A percentile compares a stretch with the other conserved stretches of the same genome.
phyloP scores from a whole-genome alignment of 2,888 invertebrate species.

The Gisinianus flammeolus region DNA sequence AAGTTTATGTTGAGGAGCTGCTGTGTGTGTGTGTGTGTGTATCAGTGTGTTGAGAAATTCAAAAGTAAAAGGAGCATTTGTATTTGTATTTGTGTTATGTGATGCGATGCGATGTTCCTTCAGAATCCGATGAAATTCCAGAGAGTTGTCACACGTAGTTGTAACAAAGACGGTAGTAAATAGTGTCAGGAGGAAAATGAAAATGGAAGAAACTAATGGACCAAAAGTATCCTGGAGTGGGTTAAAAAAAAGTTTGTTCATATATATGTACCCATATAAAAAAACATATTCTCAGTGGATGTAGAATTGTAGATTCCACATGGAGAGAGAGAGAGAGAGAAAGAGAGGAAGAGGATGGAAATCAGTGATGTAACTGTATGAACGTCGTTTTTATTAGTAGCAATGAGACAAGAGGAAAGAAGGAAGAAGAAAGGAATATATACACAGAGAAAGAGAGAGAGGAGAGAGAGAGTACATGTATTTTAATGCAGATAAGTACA shows the following conservation, averaged over 20 bases:
- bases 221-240: constrained; percentile 34
- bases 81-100: not conserved
- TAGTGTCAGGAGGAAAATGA: not conserved
- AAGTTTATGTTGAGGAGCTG: not conserved
- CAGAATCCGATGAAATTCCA: constrained; percentile 26
- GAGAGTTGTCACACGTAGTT: constrained; percentile 23
- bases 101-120: too few species aligned
- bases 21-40: too few species aligned
- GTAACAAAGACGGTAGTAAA: constrained; percentile 30
- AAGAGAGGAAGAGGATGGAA: constrained; percentile 2
- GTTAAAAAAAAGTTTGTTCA: not conserved
- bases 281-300: too few species aligned
- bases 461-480: not conserved
- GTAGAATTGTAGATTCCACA: constrained; percentile 21
- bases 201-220: constrained; percentile 22
- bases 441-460: not conserved
- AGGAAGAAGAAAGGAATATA: too few species aligned
- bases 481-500: constrained; percentile 7
- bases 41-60: not conserved
- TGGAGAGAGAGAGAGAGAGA: not conserved
- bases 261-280: too few species aligned
- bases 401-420: not conserved
- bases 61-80: not conserved
- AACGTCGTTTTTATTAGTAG: constrained; percentile 11
- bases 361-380: not conserved